Percentiles rank a stretch among this genome's conserved stretches.
Evolutionary conservation across 2,113 vertebrate genomes (phyloP).

Genomic region (Psophia crepitans): DNA sequence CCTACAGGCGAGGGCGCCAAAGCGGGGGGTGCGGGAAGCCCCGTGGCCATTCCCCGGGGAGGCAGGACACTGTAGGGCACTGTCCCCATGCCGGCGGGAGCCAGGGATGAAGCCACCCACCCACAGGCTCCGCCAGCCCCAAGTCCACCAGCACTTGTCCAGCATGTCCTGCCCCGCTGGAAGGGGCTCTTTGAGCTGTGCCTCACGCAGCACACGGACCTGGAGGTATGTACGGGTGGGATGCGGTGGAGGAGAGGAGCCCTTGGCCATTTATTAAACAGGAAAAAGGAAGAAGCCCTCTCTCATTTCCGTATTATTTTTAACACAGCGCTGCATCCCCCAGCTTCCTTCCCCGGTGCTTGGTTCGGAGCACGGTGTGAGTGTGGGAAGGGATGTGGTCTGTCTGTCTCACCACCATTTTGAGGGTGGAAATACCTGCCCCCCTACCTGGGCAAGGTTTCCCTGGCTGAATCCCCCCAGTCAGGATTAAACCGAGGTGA

Average conservation of each 20-base stretch:
- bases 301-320: background rate
- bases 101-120: background rate
- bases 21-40: rapidly evolving
- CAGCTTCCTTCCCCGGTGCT: background rate
- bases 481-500: background rate
- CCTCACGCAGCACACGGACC: rapidly evolving
- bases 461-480: background rate
- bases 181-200: background rate
- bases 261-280: background rate
- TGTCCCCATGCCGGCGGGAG: background rate
- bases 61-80: background rate
- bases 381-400: background rate
- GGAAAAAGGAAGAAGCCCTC: background rate
- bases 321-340: background rate
- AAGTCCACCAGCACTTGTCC: rapidly evolving
- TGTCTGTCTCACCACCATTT: background rate
- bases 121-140: rapidly evolving
- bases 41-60: rapidly evolving
- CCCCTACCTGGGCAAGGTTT: background rate
- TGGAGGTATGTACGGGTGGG: background rate
- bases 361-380: rapidly evolving
- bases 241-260: background rate
- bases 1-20: rapidly evolving
- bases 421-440: background rate
- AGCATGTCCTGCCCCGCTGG: background rate